Base-by-base conservation (phyloP, 2,797 vertebrate species). In the Graptemys geographica region DNA sequence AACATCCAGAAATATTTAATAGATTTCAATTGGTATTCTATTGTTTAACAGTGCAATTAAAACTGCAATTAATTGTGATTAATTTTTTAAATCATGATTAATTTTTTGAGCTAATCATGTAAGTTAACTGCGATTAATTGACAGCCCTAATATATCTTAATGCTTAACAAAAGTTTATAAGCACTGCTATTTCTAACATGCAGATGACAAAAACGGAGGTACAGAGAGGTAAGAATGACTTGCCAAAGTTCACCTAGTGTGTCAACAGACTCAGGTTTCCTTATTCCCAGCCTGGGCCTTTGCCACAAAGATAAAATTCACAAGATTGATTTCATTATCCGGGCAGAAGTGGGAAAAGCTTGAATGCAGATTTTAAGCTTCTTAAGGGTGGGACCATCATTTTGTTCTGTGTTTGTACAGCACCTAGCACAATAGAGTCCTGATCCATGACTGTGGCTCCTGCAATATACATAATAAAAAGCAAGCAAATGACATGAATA, bases 261-360 rank as follows among this genome's bases (percentile, higher is more conserved):
- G 85, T 53, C 33, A 33, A 11, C 53, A 59, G 84, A 81, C 13
- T 86, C 55, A 85, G 81, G 12, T 76, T 41, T 93, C 37, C 51
- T 83, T 53, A 21, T 80, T 51, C 19, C 19, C 18, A 51, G 80
- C 76, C 8, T 80, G 69, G 78, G 57, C 55, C 92, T 90, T 56
- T 78, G 15, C 21, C 69, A 15, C 78, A 83, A 92, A 41, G 7
- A 44, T 37, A 47, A 33, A 89, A 56, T 59, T 83, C 33, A 83
- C 33, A 87, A 85, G 87, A 88, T 55, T 87, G 23, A 87, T 85
- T 88, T 80, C 2, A 19, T 52, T 87, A 79, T 82, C 51, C 90
- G 55, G 72, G 41, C 1, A 51, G 62, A 37, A 88, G 55, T 18
- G 59, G 33, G n/a, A 16, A 86, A 93, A 82, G 81, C 21, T 0